Conservation (phyloP, 2,113 vertebrate genomes). For the Perccottus glenii region DNA sequence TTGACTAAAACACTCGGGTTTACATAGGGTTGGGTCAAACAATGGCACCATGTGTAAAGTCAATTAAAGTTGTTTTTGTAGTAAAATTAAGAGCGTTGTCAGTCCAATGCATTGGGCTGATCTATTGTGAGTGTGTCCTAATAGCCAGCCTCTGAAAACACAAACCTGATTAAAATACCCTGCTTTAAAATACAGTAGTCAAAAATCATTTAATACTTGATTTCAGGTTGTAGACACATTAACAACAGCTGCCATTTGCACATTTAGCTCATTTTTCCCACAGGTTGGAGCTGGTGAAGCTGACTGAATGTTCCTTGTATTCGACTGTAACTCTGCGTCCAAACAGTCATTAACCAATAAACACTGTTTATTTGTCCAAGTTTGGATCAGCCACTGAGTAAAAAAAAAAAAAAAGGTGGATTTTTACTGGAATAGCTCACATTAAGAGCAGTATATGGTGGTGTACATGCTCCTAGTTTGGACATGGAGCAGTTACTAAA, state of each 20-base stretch:
- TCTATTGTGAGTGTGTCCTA: too few species aligned
- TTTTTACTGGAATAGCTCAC: not conserved
- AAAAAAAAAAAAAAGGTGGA: not conserved
- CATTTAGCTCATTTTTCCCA: slow-evolving; percentile 44
- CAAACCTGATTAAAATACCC: not conserved
- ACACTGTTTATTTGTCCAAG: slow-evolving; percentile 3
- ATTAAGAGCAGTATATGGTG: not conserved
- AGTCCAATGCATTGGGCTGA: too few species aligned
- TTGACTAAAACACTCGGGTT: too few species aligned
- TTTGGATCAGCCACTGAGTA: not conserved
- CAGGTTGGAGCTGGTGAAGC: slow-evolving; percentile 18
- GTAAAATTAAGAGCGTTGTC: too few species aligned
- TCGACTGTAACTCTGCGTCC: slow-evolving; percentile 45
- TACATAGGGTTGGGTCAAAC: too few species aligned
- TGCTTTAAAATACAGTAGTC: not conserved
- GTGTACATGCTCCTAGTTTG: not conserved
- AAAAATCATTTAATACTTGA: not conserved
- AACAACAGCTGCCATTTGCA: slow-evolving; percentile 44
- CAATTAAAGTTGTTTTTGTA: too few species aligned
- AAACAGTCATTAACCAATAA: slow-evolving; percentile 57
- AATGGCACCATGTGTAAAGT: too few species aligned
- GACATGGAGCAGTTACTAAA: too few species aligned
- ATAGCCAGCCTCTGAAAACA: too few species aligned
- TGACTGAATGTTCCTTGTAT: slow-evolving; percentile 38
- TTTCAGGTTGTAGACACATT: slow-evolving; percentile 3